Base-by-base conservation (phyloP, 2,113 vertebrate genomes). In the Ia io region DNA sequence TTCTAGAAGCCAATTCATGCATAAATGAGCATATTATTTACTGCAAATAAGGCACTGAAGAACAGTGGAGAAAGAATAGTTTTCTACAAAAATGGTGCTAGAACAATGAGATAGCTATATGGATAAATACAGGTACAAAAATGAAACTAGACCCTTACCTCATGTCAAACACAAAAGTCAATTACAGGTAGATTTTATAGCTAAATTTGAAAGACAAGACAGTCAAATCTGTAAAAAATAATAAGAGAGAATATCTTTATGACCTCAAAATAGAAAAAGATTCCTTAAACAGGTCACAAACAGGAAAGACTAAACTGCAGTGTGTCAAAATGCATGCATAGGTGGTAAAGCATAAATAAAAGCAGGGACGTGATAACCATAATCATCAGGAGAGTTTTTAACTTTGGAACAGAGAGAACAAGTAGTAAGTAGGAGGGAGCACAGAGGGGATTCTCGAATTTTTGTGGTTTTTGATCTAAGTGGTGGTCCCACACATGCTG, bases 391-490 rank as follows among this genome's bases (percentile, higher is more conserved):
- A 49, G 0, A 18, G 28, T 73, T 77, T 67, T 63, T n/a, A 42
- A 32, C 56, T 65, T 49, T 49, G 28, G 22, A 69, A 42, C 37
- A 49, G 25, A 61, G 9, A 76, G 30, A 8, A 59, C 25, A 63
- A 53, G 12, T 0, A 11, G 18, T 13, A 28, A 77, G 13, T 1
- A 18, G 16, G 23, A 44, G 17, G 3, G 20, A 20, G 23, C 6
- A 6, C 9, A 8, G 0, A 0, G 5, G 9, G 14, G 3, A 6
- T 53, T 30, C 20, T 1, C 28, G 9, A 20, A 0, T 67, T 73
- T 32, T 32, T 47, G 7, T 71, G 25, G 9, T n/a, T 51, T 40
- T 67, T 70, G 7, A 73, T 59, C 37, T 25, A 73, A 37, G 13
- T 4, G 5, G 44, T 20, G 11, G 18, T 74, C 28, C 32, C 53